Evolutionary conservation across 2,888 invertebrate genomes (phyloP).

Genomic region (Ormyrus pomaceus): DNA sequence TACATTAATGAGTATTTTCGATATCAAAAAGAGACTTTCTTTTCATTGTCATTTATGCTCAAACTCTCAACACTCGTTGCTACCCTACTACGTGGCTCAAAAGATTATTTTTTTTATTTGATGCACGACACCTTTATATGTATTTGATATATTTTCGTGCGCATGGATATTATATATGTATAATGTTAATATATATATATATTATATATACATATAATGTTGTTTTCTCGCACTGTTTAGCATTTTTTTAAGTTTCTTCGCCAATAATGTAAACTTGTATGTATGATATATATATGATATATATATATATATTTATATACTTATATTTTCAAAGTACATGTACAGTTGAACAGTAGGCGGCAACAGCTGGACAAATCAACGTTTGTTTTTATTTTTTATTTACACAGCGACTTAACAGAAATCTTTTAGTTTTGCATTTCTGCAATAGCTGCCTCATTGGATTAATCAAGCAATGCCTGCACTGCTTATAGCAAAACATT

Average conservation of each 20-base stretch:
- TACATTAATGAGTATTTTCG: slow-evolving; percentile 14
- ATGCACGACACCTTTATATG: slow-evolving; percentile 55
- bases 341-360: slow-evolving; percentile 73
- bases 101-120: slow-evolving; percentile 40
- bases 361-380: slow-evolving; percentile 69
- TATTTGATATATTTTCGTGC: slow-evolving; percentile 53
- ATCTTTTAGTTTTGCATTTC: background rate
- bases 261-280: slow-evolving; percentile 46
- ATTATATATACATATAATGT: slow-evolving; percentile 20
- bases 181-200: slow-evolving; percentile 56
- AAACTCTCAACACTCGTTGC: slow-evolving; percentile 60
- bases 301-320: slow-evolving; percentile 38
- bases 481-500: slow-evolving; percentile 41
- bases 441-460: background rate
- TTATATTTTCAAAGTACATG: slow-evolving; percentile 60
- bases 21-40: slow-evolving; percentile 46
- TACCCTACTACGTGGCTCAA: slow-evolving; percentile 53
- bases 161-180: slow-evolving; percentile 57
- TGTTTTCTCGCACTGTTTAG: slow-evolving; percentile 35
- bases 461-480: slow-evolving; percentile 59
- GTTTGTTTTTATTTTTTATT: slow-evolving; percentile 38
- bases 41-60: background rate
- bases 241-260: slow-evolving; percentile 33
- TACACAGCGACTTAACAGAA: slow-evolving; percentile 26
- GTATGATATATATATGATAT: slow-evolving; percentile 20